A percentile compares a stretch with the other conserved stretches of the same genome.
These are phyloP conservation scores for Drosophila elegans DNA, from an alignment of 1,140 invertebrate species.

Conservation along the genomic window DNA sequence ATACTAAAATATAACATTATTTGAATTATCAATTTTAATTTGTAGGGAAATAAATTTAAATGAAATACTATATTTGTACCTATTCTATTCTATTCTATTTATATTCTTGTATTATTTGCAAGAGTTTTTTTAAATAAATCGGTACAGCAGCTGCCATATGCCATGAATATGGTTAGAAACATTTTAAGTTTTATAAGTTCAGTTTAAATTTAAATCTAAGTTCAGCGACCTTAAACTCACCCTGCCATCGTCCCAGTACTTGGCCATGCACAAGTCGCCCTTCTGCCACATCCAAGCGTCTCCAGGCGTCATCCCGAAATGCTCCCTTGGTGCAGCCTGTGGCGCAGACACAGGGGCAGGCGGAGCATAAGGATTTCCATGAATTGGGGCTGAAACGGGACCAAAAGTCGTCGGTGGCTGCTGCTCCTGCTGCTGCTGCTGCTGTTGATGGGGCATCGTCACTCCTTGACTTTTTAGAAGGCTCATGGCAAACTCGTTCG, in stretches of 20 bases:
- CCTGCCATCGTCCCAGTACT: slow-evolving; percentile 96
- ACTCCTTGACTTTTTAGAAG: slow-evolving; percentile 81
- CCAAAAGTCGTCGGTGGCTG: slow-evolving; percentile 7
- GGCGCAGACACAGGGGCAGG: slow-evolving; percentile 3
- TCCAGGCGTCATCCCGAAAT: slow-evolving; percentile 48
- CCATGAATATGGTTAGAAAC: too few species aligned
- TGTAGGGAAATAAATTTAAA: too few species aligned
- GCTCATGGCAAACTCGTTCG: slow-evolving; percentile 87
- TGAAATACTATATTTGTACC: too few species aligned
- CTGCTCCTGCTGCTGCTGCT: slow-evolving; percentile 15
- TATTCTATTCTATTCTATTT: too few species aligned
- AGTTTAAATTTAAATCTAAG: neutral
- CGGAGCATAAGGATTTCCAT: slow-evolving; percentile 28
- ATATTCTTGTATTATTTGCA: too few species aligned
- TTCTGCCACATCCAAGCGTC: slow-evolving; percentile 88
- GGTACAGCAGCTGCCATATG: too few species aligned
- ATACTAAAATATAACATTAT: slow-evolving; percentile 87
- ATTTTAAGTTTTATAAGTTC: too few species aligned
- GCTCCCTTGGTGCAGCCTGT: slow-evolving; percentile 22
- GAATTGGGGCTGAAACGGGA: neutral
- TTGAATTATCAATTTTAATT: too few species aligned
- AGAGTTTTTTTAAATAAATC: too few species aligned
- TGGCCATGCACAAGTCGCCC: slow-evolving; percentile 93
- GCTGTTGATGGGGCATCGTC: slow-evolving; percentile 10
- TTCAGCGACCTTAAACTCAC: slow-evolving; percentile 85